phyloP scores from a whole-genome alignment of 2,888 invertebrate species.

The Plagodis pulveraria region DNA sequence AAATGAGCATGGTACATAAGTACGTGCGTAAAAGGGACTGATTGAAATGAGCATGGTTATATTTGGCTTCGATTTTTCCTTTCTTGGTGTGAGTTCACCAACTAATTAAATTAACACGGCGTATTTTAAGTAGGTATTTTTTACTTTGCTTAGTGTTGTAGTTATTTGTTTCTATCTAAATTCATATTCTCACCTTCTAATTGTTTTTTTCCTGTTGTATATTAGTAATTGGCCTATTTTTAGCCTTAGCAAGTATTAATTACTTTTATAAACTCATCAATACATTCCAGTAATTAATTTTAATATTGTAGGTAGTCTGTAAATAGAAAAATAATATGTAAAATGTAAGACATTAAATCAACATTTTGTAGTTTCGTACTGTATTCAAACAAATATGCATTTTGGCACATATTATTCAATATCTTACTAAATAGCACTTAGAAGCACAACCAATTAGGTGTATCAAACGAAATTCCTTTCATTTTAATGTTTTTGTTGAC shows the following conservation, averaged over 20 bases:
- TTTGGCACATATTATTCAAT: conserved; percentile 21
- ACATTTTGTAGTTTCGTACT: conserved; percentile 36
- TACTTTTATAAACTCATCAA: conserved; percentile 12
- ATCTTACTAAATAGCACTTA: conserved; percentile 38
- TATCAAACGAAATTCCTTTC: conserved; percentile 4
- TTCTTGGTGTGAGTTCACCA: too few species aligned
- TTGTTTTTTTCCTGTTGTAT: neutral
- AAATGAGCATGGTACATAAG: too few species aligned
- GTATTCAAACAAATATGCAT: conserved; percentile 19
- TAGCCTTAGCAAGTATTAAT: neutral
- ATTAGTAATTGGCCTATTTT: conserved; percentile 5
- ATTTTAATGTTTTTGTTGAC: conserved; percentile 39
- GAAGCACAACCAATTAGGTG: conserved; percentile 36
- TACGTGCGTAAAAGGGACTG: too few species aligned
- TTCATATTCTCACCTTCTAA: too few species aligned
- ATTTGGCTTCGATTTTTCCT: too few species aligned
- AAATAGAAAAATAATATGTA: conserved; percentile 39
- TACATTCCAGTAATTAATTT: conserved; percentile 27
- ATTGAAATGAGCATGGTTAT: too few species aligned
- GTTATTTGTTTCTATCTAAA: too few species aligned
- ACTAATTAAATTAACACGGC: too few species aligned
- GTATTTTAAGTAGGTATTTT: too few species aligned
- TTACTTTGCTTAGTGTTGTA: too few species aligned
- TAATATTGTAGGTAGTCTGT: conserved; percentile 26
- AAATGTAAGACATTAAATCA: conserved; percentile 29